phyloP scores from a whole-genome alignment of 1,140 invertebrate genomes.

The Drosophila watanabei region DNA sequence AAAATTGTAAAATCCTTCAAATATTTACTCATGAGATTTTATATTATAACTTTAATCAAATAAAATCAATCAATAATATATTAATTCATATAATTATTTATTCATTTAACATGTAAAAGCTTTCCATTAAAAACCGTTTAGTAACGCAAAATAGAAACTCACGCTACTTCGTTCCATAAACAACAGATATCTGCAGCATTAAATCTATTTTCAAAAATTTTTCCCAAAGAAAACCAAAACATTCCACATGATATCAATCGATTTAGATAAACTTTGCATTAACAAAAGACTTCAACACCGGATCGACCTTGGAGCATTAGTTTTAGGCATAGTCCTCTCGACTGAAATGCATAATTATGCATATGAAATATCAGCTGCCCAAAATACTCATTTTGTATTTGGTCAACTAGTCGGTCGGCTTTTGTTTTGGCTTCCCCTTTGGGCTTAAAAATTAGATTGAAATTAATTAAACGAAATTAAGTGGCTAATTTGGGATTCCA shows the following conservation, averaged over 20 bases:
- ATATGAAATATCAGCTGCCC: slow-evolving; percentile 45
- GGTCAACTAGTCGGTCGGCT: slow-evolving; percentile 36
- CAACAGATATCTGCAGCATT: neutral
- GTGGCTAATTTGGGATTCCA: slow-evolving; percentile 61
- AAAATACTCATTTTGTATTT: slow-evolving; percentile 26
- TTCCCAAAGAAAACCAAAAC: slow-evolving; percentile 12
- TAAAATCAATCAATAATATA: neutral
- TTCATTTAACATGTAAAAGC: neutral
- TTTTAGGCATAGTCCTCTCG: slow-evolving; percentile 48
- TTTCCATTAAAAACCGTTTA: slow-evolving; percentile 4
- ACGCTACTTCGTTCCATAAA: slow-evolving; percentile 14
- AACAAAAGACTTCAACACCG: slow-evolving; percentile 30
- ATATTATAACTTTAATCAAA: neutral
- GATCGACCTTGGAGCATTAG: slow-evolving; percentile 60
- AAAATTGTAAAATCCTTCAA: too few species aligned
- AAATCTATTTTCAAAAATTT: slow-evolving; percentile 16
- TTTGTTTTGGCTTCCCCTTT: slow-evolving; percentile 16
- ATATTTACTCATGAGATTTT: too few species aligned
- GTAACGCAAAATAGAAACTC: slow-evolving; percentile 1
- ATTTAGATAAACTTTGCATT: slow-evolving; percentile 40
- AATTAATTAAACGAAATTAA: slow-evolving; percentile 79
- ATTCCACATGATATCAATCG: slow-evolving; percentile 46
- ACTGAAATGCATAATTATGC: slow-evolving; percentile 56
- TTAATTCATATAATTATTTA: neutral
- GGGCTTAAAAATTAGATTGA: slow-evolving; percentile 63